Evolutionary conservation across 2,113 vertebrate species (phyloP), one percentile per base, ranked within the genome.

Genomic region (Embiotoca jacksoni): DNA sequence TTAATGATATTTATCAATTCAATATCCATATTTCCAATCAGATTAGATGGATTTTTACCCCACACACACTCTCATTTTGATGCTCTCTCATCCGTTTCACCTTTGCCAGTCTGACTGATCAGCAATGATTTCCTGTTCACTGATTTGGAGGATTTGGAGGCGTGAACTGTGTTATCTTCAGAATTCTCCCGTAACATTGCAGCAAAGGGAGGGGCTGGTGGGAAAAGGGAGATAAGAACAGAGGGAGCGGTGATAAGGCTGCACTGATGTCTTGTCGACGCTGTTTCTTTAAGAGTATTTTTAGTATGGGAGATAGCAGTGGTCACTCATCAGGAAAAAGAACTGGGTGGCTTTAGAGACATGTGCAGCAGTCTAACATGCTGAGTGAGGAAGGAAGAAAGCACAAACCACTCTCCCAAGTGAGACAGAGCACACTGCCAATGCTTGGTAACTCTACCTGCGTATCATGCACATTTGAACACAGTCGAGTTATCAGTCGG

Each of bases 231-330:
- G 77, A 86, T 81, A 77, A 57, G 77, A 85, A 53, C 6, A 70
- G 60, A 7, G 47, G 68, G 61, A 80, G 75, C n/a, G 15, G 64
- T 15, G 72, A 87, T 82, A 60, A 86, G 63, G 32, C 6, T 36
- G 14, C 11, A 33, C 39, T 67, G 59, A 69, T 78, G 80, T 64
- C 71, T 70, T 58, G 76, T 16, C 57, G 69, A 70, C 47, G 6
- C 91, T 93, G 93, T 90, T 73, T 75, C 94, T 95, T 95, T 95
- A 94, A 95, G 92, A 90, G 90, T 95, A 95, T 95, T 95, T 95
- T 95, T 95, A 95, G 94, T 89, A 59, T 72, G 85, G 82, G 85
- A 85, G 85, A 89, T 88, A 91, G 88, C 85, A 81, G 83, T 91
- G 94, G 92, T 94, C 94, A 95, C 89, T 95, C 75, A 63, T 89